Base-by-base conservation (phyloP, 2,113 vertebrate genomes). In the Sterrhoptilus dennistouni region DNA sequence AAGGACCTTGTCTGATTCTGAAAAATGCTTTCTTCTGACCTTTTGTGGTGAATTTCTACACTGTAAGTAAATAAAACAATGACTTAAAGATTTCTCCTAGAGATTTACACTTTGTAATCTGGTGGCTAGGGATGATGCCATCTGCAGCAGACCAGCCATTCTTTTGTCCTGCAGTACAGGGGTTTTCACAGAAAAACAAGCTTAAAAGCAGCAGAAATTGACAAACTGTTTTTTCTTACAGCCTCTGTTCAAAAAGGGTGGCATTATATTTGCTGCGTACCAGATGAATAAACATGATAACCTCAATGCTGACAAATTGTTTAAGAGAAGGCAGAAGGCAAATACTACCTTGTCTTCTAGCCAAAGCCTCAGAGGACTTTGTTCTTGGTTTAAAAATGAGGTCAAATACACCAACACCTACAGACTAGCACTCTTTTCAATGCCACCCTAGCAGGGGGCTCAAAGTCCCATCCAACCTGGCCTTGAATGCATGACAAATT, bases 91-190 rank as follows among this genome's bases (percentile, higher is more conserved):
- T 49, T 89, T 89, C 13, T 93, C 19, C 14, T 52, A 20, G 44
- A 60, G 7, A 60, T 33, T 60, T 59, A 56, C 7, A 28, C 21
- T 42, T 75, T 38, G 38, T 28, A 40, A 28, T 52, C 44, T 70
- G 31, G 18, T 64, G 44, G 57, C 44, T 76, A 17, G 16, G 33
- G 29, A 36, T 3, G 8, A 84, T 36, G 24, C n/a, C 33, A 72
- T 36, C 70, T 50, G 40, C 66, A 72, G 27, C 10, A 90, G 33
- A 40, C 11, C 42, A 6, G 16, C 27, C 8, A 1, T 27, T 63
- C 20, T 60, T 49, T 38, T 60, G 50, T 36, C 18, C 44, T 44
- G 29, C 38, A 71, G 3, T 10, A 20, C 1, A 1, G 0, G 1
- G 10, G 6, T 38, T 69, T 68, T 29, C 6, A 4, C 2, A 19